These are phyloP conservation scores for Rhagonycha lutea DNA, from an alignment of 2,888 invertebrate species.

Conservation along the genomic window DNA sequence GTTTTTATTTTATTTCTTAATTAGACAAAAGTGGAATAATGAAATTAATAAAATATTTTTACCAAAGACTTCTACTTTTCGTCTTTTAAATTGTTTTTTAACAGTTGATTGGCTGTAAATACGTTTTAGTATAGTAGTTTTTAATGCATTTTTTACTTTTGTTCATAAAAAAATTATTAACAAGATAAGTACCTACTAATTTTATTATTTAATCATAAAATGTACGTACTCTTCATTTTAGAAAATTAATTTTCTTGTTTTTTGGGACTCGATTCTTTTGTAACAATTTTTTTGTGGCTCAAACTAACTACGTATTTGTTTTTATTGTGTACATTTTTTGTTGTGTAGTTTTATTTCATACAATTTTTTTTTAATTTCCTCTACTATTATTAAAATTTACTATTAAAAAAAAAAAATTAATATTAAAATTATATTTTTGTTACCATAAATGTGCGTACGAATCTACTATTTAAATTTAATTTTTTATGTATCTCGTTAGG, in stretches of 20 bases:
- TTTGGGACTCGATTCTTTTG: no score
- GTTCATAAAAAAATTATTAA: background rate
- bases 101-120: conserved; percentile 49
- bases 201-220: background rate
- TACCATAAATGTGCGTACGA: background rate
- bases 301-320: no score
- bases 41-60: conserved; percentile 21
- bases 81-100: conserved; percentile 39
- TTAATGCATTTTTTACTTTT: background rate
- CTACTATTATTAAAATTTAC: no score
- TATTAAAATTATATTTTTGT: background rate
- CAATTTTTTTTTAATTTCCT: background rate
- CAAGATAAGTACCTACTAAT: background rate
- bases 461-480: background rate
- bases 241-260: background rate
- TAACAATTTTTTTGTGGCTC: no score
- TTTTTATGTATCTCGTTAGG: background rate
- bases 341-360: background rate
- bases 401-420: conserved; percentile 44
- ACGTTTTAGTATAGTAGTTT: conserved; percentile 50
- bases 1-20: background rate
- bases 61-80: conserved; percentile 41
- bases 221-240: background rate
- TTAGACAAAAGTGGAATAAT: background rate
- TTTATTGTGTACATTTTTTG: background rate